Conservation (phyloP, 2,888 invertebrate genomes). For the Nomada ruficornis region DNA sequence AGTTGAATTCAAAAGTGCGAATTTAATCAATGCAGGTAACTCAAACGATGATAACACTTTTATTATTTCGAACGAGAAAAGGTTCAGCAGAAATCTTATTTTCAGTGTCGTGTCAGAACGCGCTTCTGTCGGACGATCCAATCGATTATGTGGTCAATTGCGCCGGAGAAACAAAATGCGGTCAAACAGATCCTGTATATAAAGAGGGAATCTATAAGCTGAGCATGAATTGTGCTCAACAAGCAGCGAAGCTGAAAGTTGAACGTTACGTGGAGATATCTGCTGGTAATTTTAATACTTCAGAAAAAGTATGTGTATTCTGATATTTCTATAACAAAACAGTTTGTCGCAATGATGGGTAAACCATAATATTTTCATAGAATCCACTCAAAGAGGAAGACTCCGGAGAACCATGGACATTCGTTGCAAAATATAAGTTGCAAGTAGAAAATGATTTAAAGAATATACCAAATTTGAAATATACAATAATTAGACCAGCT, state of each 20-base stretch:
- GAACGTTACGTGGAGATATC: constrained; percentile 93
- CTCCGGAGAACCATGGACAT: constrained; percentile 93
- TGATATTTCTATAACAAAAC: neutral
- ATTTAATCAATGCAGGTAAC: constrained; percentile 94
- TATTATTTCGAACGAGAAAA: neutral
- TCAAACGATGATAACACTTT: neutral
- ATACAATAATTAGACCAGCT: constrained; percentile 92
- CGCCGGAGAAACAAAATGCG: constrained; percentile 95
- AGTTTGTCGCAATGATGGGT: constrained; percentile 14
- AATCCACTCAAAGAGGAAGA: constrained; percentile 91
- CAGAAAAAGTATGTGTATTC: constrained; percentile 88
- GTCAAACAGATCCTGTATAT: constrained; percentile 95
- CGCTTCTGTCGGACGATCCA: constrained; percentile 87
- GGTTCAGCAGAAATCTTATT: constrained; percentile 47
- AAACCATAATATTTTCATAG: constrained; percentile 77
- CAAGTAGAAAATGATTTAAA: constrained; percentile 92
- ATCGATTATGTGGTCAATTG: constrained; percentile 95
- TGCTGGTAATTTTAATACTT: constrained; percentile 91
- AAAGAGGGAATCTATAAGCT: constrained; percentile 94
- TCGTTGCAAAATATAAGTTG: constrained; percentile 92
- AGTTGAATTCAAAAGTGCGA: constrained; percentile 96
- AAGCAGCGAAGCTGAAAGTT: constrained; percentile 89
- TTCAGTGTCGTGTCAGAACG: constrained; percentile 92
- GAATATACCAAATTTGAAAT: constrained; percentile 89
- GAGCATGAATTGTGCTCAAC: constrained; percentile 92